Conservation (phyloP, 2,113 vertebrate species). For the Promerops cafer region DNA sequence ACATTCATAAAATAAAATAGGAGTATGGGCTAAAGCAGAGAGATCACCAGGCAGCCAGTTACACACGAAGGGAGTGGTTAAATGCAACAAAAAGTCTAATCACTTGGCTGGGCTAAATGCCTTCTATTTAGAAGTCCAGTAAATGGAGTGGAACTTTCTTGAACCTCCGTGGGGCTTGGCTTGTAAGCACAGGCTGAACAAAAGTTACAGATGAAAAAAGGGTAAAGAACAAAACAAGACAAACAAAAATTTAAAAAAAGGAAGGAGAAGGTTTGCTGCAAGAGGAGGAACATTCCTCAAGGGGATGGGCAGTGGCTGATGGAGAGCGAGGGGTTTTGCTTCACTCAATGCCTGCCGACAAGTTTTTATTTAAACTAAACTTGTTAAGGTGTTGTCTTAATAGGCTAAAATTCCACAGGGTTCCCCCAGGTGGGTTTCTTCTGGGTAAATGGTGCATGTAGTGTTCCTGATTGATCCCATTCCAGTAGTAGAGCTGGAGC, state of each 20-base stretch:
- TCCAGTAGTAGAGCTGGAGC: conserved; percentile 40
- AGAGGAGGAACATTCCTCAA: not conserved
- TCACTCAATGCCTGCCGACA: conserved; percentile 44
- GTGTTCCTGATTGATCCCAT: conserved; percentile 61
- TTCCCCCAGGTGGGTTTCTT: conserved; percentile 66
- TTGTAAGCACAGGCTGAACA: not conserved
- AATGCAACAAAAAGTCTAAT: conserved; percentile 3
- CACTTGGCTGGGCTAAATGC: not conserved
- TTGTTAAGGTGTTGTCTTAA: conserved; percentile 70
- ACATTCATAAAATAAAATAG: not conserved
- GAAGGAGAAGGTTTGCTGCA: not conserved
- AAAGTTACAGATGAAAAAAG: not conserved
- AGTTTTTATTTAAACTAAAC: conserved; percentile 68
- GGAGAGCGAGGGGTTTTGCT: not conserved
- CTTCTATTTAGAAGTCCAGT: conserved; percentile 39
- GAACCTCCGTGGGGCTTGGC: not conserved
- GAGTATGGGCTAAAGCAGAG: not conserved
- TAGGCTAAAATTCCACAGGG: conserved; percentile 45
- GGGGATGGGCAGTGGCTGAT: not conserved
- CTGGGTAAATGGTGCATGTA: conserved; percentile 66
- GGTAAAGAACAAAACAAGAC: not conserved
- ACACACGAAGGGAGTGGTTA: not conserved
- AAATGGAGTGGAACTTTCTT: conserved; percentile 50
- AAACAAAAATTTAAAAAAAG: not conserved
- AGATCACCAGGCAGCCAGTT: not conserved